Conservation (phyloP, 2,113 vertebrate species). For the Cavia porcellus region DNA sequence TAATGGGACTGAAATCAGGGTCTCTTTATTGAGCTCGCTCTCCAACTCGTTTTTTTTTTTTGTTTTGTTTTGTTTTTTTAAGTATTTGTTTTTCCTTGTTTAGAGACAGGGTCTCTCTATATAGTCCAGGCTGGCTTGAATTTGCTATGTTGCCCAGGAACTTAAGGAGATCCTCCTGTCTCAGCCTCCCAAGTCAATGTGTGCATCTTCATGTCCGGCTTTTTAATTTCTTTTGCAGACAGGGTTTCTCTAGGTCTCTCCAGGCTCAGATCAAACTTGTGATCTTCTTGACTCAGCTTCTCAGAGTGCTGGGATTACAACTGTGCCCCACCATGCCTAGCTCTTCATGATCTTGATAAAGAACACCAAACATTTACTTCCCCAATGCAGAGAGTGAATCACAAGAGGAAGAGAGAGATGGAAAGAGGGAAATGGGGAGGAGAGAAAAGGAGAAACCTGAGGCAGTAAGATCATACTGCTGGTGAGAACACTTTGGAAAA, state of each 20-base stretch:
- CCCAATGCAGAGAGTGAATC: background rate
- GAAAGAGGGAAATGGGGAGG: background rate
- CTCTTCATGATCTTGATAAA: background rate
- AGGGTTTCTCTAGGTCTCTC: background rate
- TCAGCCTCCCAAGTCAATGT: background rate
- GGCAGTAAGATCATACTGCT: background rate
- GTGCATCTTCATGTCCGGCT: background rate
- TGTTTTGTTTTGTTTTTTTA: background rate
- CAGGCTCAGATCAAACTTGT: background rate
- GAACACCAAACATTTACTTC: background rate
- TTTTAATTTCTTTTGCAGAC: background rate
- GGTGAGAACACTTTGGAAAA: background rate
- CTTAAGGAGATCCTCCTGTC: background rate
- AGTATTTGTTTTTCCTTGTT: background rate
- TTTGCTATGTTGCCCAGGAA: background rate
- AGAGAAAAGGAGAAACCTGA: background rate
- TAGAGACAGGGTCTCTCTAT: background rate
- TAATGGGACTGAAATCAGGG: background rate
- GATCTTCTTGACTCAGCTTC: background rate
- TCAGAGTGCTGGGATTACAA: background rate
- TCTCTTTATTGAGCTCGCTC: background rate
- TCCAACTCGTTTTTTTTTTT: background rate
- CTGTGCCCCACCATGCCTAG: background rate
- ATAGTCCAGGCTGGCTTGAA: background rate
- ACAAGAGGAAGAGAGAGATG: background rate